Conservation (phyloP, 2,888 invertebrate genomes). For the Myathropa florea region DNA sequence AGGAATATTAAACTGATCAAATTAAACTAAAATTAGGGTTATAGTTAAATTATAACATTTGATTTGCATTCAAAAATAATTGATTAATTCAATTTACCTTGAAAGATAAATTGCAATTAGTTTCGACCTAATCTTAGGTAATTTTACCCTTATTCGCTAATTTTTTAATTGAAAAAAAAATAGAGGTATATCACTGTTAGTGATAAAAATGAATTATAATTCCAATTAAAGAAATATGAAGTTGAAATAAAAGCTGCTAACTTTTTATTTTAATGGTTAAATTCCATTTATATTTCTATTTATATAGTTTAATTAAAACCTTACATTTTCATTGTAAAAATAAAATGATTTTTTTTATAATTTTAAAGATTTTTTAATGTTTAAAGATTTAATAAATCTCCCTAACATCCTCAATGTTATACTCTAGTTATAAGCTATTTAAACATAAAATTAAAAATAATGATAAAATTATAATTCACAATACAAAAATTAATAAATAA, state of each 20-base stretch:
- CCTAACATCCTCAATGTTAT: slow-evolving; percentile 81
- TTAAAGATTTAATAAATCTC: slow-evolving; percentile 76
- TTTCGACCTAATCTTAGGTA: slow-evolving; percentile 82
- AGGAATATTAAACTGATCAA: slow-evolving; percentile 83
- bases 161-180: slow-evolving; percentile 83
- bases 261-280: slow-evolving; percentile 82
- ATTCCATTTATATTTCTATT: slow-evolving; percentile 52
- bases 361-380: slow-evolving; percentile 74
- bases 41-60: slow-evolving; percentile 35
- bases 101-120: slow-evolving; percentile 81
- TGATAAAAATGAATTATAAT: no score
- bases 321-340: slow-evolving; percentile 86
- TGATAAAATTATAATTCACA: slow-evolving; percentile 74
- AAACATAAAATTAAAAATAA: slow-evolving; percentile 74
- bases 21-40: slow-evolving; percentile 69
- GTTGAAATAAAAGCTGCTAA: slow-evolving; percentile 84
- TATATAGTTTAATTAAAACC: slow-evolving; percentile 81
- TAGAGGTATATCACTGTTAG: slow-evolving; percentile 86
- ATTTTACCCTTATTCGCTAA: slow-evolving; percentile 81
- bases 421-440: slow-evolving; percentile 81
- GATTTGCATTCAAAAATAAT: slow-evolving; percentile 77
- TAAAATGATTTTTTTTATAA: slow-evolving; percentile 79
- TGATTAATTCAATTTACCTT: slow-evolving; percentile 77
- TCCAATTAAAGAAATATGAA: no score
- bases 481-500: slow-evolving; percentile 81